phyloP scores from a whole-genome alignment of 2,113 vertebrate species.

The Amazona guildingii region DNA sequence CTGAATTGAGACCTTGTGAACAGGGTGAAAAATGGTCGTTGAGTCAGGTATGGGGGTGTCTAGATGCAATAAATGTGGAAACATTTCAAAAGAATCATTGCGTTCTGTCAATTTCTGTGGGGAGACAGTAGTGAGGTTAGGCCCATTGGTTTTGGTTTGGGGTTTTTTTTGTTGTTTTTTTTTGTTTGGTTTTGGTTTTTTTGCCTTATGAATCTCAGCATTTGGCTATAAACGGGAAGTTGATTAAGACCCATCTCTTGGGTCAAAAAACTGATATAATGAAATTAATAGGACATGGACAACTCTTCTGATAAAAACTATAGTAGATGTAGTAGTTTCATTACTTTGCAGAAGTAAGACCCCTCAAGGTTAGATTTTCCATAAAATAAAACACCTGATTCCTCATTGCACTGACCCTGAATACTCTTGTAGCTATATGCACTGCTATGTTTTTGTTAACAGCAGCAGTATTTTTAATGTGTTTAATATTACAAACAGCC shows the following conservation, averaged over 20 bases:
- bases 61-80: not conserved
- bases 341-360: not conserved
- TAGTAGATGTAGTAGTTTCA: not conserved
- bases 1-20: constrained; percentile 72
- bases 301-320: not conserved
- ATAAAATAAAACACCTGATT: not conserved
- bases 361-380: not conserved
- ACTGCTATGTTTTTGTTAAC: not conserved
- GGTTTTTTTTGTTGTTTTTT: not conserved
- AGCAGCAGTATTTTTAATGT: not conserved
- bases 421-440: not conserved
- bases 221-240: not conserved
- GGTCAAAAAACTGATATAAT: not conserved
- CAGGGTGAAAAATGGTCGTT: constrained; percentile 75
- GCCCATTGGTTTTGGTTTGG: not conserved
- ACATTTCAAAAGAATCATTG: not conserved
- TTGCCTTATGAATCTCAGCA: not conserved
- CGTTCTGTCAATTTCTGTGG: not conserved
- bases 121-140: not conserved
- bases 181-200: not conserved
- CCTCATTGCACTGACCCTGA: not conserved
- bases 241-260: not conserved
- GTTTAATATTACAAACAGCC: not conserved
- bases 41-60: constrained; percentile 63
- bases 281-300: not conserved